Evolutionary conservation across 2,797 vertebrate genomes (phyloP).

Genomic region (Peromyscus melanophrys): DNA sequence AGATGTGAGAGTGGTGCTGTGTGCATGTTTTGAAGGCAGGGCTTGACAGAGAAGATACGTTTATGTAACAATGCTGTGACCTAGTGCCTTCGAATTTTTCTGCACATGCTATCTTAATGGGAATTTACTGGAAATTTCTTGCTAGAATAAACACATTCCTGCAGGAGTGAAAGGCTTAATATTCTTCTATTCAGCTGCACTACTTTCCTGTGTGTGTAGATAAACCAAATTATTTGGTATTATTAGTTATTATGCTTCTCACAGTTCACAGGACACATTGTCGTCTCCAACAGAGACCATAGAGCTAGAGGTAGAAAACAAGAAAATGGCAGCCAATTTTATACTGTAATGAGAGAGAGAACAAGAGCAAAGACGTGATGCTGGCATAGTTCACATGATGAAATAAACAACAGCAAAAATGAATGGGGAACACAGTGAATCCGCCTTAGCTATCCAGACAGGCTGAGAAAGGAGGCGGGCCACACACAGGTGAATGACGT

Average conservation of each 20-base stretch:
- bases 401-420: not conserved
- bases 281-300: not conserved
- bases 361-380: not conserved
- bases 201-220: constrained; percentile 72
- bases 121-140: constrained; percentile 79
- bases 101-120: constrained; percentile 74
- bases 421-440: not conserved
- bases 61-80: constrained; percentile 46
- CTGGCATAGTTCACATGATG: not conserved
- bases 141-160: constrained; percentile 81
- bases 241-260: constrained; percentile 61
- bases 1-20: constrained; percentile 47
- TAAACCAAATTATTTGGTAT: constrained; percentile 76
- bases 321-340: not conserved
- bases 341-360: not conserved
- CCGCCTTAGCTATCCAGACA: not conserved
- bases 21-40: constrained; percentile 45
- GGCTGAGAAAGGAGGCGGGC: not conserved
- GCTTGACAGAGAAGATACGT: constrained; percentile 41
- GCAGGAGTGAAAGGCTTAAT: constrained; percentile 68
- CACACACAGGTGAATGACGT: not conserved
- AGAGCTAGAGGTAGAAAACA: not conserved
- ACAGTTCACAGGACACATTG: not conserved
- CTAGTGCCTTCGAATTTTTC: constrained; percentile 65
- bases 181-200: constrained; percentile 63